Percentiles rank a stretch among this genome's conserved stretches.
These are phyloP conservation scores for Sebastes minor DNA, from an alignment of 2,797 vertebrate species.

Conservation along the genomic window DNA sequence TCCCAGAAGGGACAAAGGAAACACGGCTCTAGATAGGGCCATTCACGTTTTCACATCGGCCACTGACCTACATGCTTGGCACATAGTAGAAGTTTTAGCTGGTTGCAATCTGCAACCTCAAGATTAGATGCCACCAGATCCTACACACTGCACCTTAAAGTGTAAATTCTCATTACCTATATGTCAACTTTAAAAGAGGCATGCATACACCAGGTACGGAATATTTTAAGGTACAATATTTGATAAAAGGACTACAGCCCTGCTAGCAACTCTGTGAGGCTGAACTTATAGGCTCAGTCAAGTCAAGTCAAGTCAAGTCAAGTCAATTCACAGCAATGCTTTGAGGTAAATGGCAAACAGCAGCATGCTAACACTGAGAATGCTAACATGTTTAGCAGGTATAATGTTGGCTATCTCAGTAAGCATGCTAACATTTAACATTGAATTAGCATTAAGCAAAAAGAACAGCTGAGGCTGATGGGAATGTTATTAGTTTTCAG, in stretches of 20 bases:
- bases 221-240: not conserved
- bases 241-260: not conserved
- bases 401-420: not conserved
- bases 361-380: not conserved
- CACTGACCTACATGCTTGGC: too few species aligned
- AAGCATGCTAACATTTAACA: too few species aligned
- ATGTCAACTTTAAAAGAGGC: not conserved
- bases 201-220: not conserved
- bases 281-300: not conserved
- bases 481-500: not conserved
- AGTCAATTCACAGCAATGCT: not conserved
- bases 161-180: not conserved
- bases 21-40: too few species aligned
- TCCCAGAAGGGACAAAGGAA: fast-evolving
- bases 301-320: too few species aligned
- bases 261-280: too few species aligned
- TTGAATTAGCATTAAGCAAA: too few species aligned
- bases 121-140: fast-evolving
- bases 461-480: not conserved
- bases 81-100: too few species aligned
- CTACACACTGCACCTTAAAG: not conserved
- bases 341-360: not conserved
- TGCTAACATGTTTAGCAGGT: not conserved
- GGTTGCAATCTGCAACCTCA: too few species aligned
- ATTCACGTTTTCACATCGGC: too few species aligned